Evolutionary conservation across 2,797 vertebrate genomes (phyloP).

Genomic region (Pseudochirops cupreus): DNA sequence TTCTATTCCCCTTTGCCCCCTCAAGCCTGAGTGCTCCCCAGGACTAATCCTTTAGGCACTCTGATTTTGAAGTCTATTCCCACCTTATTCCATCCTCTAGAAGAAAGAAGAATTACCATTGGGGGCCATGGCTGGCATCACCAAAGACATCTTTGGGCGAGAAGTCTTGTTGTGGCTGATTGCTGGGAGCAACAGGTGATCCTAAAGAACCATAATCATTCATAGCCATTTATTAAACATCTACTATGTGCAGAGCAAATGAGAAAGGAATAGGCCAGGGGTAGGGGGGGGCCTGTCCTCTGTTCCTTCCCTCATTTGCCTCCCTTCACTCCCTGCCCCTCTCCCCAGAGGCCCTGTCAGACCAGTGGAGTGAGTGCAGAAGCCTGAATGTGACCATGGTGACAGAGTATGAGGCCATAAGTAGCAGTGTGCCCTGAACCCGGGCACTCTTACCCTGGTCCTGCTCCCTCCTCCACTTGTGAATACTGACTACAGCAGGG

Average conservation of each 20-base stretch:
- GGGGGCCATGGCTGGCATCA: conserved; percentile 95
- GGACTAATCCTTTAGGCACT: background rate
- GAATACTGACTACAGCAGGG: background rate
- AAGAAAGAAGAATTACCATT: conserved; percentile 79
- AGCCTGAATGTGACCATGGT: background rate
- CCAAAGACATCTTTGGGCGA: conserved; percentile 93
- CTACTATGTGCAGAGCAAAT: background rate
- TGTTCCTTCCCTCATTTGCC: background rate
- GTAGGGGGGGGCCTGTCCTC: no score
- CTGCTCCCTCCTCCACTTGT: background rate
- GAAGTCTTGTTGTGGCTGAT: conserved; percentile 87
- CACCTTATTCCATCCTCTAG: background rate
- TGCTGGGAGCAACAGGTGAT: conserved; percentile 85
- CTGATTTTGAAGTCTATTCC: background rate
- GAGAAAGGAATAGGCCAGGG: background rate
- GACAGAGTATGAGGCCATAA: background rate
- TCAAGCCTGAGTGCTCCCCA: background rate
- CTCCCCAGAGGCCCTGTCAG: background rate
- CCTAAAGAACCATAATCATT: conserved; percentile 69
- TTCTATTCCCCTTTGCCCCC: background rate
- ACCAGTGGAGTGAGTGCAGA: background rate
- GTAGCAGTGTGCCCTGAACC: background rate
- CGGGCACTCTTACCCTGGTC: background rate
- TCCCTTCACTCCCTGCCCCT: no score
- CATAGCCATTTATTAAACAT: background rate